Conservation (phyloP, 2,113 vertebrate species). For the Noturus placidus region DNA sequence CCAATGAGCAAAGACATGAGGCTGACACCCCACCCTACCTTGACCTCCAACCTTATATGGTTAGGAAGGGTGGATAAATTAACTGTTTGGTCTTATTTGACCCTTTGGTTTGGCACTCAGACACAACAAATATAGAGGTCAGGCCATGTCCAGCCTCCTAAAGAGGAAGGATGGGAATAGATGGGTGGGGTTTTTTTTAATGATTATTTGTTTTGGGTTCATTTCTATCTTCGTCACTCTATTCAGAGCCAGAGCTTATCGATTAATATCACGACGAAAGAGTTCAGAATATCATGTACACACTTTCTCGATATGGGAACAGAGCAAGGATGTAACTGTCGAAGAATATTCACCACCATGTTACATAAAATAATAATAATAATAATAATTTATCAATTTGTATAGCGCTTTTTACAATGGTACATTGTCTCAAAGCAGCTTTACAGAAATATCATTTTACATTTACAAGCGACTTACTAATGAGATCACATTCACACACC, state of each 20-base stretch:
- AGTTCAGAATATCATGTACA: conserved; percentile 19
- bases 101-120: conserved; percentile 31
- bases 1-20: conserved; percentile 47
- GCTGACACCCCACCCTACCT: conserved; percentile 49
- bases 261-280: conserved; percentile 14
- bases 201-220: conserved; percentile 10
- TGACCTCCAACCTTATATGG: conserved; percentile 39
- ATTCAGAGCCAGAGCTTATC: neutral
- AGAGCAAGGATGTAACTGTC: conserved; percentile 1
- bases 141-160: neutral
- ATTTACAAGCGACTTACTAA: too few relatives aligned
- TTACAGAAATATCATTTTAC: too few relatives aligned
- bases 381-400: too few relatives aligned
- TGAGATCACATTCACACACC: too few relatives aligned
- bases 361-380: too few relatives aligned
- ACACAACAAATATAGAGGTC: neutral
- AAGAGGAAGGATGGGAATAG: neutral
- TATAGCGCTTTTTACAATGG: too few relatives aligned
- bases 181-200: neutral
- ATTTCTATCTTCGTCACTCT: neutral
- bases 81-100: conserved; percentile 38
- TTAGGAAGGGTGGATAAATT: conserved; percentile 12
- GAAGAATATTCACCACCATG: conserved; percentile 5
- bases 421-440: too few relatives aligned
- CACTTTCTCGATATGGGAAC: neutral